These are phyloP conservation scores for Lota lota DNA, from an alignment of 2,113 vertebrate species.

Conservation along the genomic window DNA sequence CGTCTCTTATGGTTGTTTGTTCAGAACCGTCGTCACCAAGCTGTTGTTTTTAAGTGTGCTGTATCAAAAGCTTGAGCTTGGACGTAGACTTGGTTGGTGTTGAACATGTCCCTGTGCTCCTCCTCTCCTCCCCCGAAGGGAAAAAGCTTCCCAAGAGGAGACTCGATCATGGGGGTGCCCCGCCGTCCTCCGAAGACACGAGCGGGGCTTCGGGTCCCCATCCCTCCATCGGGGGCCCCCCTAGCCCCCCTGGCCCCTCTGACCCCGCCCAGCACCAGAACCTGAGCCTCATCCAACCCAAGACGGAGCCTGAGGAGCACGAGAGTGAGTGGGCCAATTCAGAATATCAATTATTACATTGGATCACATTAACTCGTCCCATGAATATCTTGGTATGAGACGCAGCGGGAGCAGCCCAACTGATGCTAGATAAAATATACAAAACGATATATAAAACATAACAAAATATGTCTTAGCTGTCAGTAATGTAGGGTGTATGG, in stretches of 20 bases:
- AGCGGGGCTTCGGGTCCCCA: slow-evolving; percentile 8
- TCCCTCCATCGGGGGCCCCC: neutral
- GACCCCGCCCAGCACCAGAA: neutral
- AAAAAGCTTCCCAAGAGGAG: slow-evolving; percentile 59
- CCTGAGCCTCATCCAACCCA: slow-evolving; percentile 45
- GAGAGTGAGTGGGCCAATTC: slow-evolving; percentile 59
- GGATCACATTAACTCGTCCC: neutral
- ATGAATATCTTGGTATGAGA: no score
- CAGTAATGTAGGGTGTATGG: neutral
- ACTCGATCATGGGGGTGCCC: neutral
- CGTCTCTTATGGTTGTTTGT: no score
- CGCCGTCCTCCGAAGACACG: neutral
- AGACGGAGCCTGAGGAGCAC: slow-evolving; percentile 63
- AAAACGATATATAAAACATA: no score
- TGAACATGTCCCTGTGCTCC: neutral
- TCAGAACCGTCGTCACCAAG: no score
- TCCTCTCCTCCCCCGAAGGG: slow-evolving; percentile 29
- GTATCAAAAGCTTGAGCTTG: no score
- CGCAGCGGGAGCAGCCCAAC: no score
- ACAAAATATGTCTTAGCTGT: no score
- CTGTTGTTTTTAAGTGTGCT: no score
- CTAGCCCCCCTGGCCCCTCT: neutral
- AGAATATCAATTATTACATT: neutral
- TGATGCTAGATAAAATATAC: neutral
- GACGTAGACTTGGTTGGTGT: neutral